phyloP scores from a whole-genome alignment of 2,113 vertebrate species.

The Gasterosteus aculeatus region DNA sequence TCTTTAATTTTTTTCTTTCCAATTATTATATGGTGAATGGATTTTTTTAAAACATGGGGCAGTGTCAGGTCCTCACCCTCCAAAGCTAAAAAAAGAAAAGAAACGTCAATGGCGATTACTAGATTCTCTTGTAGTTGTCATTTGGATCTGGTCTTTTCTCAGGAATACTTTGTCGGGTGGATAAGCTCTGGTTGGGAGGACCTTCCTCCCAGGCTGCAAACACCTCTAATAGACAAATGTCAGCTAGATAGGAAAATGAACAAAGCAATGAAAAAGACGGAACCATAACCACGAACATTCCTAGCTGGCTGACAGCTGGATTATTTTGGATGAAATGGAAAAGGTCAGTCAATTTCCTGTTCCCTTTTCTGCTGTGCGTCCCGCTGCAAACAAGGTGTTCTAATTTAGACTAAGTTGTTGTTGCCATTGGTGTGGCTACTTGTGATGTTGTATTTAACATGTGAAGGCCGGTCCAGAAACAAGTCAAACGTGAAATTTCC shows the following conservation, averaged over 20 bases:
- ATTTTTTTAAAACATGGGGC: background rate
- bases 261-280: background rate
- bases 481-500: constrained; percentile 66
- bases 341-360: background rate
- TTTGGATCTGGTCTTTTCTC: constrained; percentile 12
- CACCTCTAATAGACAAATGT: background rate
- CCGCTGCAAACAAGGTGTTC: constrained; percentile 22
- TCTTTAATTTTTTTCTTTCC: constrained; percentile 30
- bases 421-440: constrained; percentile 50
- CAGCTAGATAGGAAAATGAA: background rate
- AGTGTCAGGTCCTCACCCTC: background rate
- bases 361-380: constrained; percentile 22
- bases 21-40: background rate
- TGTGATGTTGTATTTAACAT: constrained; percentile 67
- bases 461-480: constrained; percentile 55
- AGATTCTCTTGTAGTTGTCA: no score
- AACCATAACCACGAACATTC: background rate
- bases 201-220: background rate
- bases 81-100: background rate
- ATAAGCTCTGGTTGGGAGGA: background rate
- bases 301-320: background rate
- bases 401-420: constrained; percentile 45
- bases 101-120: background rate
- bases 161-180: constrained; percentile 11
- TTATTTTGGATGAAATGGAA: background rate